Conservation (phyloP, 1,140 invertebrate species). For the Tenebrio molitor region DNA sequence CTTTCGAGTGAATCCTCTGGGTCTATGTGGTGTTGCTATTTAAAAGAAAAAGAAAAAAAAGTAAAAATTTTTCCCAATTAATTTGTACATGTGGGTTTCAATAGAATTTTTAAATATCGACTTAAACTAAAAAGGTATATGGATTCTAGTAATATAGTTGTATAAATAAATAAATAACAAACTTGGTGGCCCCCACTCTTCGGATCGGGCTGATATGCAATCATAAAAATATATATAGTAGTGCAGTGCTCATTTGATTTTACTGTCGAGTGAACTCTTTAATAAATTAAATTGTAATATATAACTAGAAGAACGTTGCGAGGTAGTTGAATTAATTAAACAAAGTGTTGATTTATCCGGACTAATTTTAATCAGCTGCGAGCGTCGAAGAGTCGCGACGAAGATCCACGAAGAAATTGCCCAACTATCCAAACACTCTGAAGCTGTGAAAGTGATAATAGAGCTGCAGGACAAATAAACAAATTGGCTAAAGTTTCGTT, state of each 20-base stretch:
- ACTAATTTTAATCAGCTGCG: constrained; percentile 48
- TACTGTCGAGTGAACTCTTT: constrained; percentile 56
- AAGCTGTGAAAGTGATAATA: constrained; percentile 40
- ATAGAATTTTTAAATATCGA: constrained; percentile 55
- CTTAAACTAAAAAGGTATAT: constrained; percentile 63
- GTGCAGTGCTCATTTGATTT: constrained; percentile 62
- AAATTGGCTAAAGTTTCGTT: constrained; percentile 60
- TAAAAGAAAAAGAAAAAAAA: constrained; percentile 48
- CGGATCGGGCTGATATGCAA: constrained; percentile 60
- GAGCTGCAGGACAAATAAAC: constrained; percentile 49
- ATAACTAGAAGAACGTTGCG: constrained; percentile 50
- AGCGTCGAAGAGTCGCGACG: constrained; percentile 35
- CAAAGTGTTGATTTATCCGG: constrained; percentile 54
- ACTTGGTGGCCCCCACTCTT: constrained; percentile 63
- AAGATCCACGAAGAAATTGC: constrained; percentile 35
- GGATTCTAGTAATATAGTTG: constrained; percentile 64
- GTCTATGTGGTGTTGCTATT: constrained; percentile 46
- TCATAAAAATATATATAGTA: constrained; percentile 49
- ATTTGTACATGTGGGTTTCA: constrained; percentile 52
- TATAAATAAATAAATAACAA: constrained; percentile 57
- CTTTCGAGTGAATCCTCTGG: constrained; percentile 36
- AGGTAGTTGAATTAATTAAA: constrained; percentile 50
- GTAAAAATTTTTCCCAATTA: constrained; percentile 55
- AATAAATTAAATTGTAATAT: constrained; percentile 58
- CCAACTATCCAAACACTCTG: constrained; percentile 25